Evolutionary conservation across 2,888 invertebrate species (phyloP).

Genomic region (Ophion ventricosus): DNA sequence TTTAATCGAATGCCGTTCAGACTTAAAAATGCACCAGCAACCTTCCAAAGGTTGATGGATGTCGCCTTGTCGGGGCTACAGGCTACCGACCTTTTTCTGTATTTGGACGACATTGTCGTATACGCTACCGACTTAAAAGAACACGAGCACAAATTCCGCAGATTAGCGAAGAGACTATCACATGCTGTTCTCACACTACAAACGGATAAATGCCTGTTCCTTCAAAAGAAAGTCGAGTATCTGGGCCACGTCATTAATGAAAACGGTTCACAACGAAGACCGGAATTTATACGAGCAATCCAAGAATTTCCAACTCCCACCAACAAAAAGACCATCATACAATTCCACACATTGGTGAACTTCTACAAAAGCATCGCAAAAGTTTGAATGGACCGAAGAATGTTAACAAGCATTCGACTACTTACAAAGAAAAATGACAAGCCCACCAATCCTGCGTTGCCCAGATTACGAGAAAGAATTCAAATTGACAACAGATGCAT

Average conservation of each 20-base stretch:
- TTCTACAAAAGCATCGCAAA: conserved; percentile 62
- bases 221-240: conserved; percentile 50
- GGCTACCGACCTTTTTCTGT: conserved; percentile 47
- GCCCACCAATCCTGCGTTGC: conserved; percentile 44
- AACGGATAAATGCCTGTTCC: conserved; percentile 58
- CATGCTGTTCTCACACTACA: conserved; percentile 37
- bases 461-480: conserved; percentile 47
- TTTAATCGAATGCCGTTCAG: conserved; percentile 59
- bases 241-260: conserved; percentile 60
- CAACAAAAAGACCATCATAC: conserved; percentile 51
- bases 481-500: conserved; percentile 60
- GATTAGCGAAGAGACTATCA: conserved; percentile 52
- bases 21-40: conserved; percentile 48
- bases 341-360: conserved; percentile 45
- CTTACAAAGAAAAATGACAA: conserved; percentile 55
- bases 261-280: conserved; percentile 55
- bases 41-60: conserved; percentile 59
- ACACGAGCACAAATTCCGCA: conserved; percentile 47
- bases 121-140: conserved; percentile 46
- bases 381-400: conserved; percentile 50
- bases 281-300: conserved; percentile 46
- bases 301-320: conserved; percentile 52
- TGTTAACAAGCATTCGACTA: conserved; percentile 55
- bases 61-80: conserved; percentile 39
- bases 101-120: conserved; percentile 47